Conservation (phyloP, 2,113 vertebrate species). For the Hippocampus mohnikei region DNA sequence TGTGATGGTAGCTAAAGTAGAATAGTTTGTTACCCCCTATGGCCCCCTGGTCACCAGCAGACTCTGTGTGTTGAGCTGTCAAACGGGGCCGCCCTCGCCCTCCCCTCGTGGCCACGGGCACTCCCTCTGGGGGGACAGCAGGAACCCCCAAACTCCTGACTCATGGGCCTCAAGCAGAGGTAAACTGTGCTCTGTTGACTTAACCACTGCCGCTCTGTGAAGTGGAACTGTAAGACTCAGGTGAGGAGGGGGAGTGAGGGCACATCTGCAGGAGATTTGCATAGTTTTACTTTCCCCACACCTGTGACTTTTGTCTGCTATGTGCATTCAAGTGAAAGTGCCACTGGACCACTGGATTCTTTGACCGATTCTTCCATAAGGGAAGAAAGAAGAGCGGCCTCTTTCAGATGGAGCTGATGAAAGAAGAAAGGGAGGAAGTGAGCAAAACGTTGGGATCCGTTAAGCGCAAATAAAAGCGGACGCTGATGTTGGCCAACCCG, state of each 20-base stretch:
- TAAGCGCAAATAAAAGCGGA: slow-evolving; percentile 52
- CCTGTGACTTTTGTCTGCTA: slow-evolving; percentile 39
- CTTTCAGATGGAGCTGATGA: background rate
- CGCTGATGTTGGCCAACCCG: slow-evolving; percentile 35
- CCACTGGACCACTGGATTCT: slow-evolving; percentile 22
- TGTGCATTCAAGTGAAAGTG: slow-evolving; percentile 43
- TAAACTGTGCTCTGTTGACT: slow-evolving; percentile 43
- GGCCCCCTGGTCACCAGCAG: slow-evolving; percentile 71
- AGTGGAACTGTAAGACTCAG: slow-evolving; percentile 52
- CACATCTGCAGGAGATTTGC: slow-evolving; percentile 56
- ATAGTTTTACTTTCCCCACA: slow-evolving; percentile 46
- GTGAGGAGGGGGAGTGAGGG: slow-evolving; percentile 31
- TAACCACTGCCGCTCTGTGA: slow-evolving; percentile 37
- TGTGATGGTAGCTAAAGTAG: slow-evolving; percentile 59
- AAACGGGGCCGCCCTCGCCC: slow-evolving; percentile 54
- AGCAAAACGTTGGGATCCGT: slow-evolving; percentile 35
- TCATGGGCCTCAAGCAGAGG: slow-evolving; percentile 20
- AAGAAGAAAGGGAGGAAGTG: slow-evolving; percentile 11
- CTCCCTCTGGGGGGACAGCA: slow-evolving; percentile 51
- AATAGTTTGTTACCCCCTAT: slow-evolving; percentile 52
- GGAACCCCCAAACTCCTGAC: slow-evolving; percentile 35
- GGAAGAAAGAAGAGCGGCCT: slow-evolving; percentile 11
- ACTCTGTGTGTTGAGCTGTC: slow-evolving; percentile 69
- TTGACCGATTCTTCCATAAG: background rate
- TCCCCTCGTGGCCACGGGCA: slow-evolving; percentile 54